Percentiles rank a stretch among this genome's conserved stretches.
Conservation (phyloP, 1,140 invertebrate species). For the Drosophila grimshawi region DNA sequence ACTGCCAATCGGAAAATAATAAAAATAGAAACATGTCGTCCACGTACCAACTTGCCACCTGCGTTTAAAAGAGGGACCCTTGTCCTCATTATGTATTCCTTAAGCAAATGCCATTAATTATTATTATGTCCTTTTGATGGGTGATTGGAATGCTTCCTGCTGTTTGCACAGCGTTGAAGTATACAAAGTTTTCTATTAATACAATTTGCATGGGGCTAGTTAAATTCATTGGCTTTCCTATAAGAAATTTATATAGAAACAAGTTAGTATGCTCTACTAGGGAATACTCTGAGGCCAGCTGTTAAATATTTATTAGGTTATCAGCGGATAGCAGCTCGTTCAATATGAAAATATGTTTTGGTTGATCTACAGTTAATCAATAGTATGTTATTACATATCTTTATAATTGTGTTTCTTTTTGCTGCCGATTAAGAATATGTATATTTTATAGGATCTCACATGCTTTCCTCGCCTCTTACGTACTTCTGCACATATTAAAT, state of each 20-base stretch:
- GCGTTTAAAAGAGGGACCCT: neutral
- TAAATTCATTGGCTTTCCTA: slow-evolving; percentile 28
- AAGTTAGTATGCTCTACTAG: too few species aligned
- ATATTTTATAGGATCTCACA: too few species aligned
- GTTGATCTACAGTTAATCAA: too few species aligned
- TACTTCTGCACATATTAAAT: neutral
- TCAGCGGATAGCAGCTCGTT: too few species aligned
- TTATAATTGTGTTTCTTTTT: too few species aligned
- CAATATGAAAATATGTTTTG: too few species aligned
- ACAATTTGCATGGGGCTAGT: slow-evolving; percentile 48
- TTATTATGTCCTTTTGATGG: slow-evolving; percentile 81
- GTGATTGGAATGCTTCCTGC: slow-evolving; percentile 53
- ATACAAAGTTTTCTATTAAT: slow-evolving; percentile 35
- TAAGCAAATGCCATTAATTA: slow-evolving; percentile 82
- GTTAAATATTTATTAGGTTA: too few species aligned
- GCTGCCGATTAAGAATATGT: too few species aligned
- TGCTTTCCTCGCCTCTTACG: too few species aligned
- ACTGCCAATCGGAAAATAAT: slow-evolving; percentile 78
- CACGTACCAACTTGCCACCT: slow-evolving; percentile 7
- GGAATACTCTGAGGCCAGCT: too few species aligned
- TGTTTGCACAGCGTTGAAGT: slow-evolving; percentile 35
- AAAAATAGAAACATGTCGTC: slow-evolving; percentile 54
- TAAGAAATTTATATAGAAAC: neutral
- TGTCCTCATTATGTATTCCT: slow-evolving; percentile 75
- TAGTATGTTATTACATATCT: too few species aligned